These are phyloP conservation scores for Hylaeus anthracinus DNA, from an alignment of 1,140 invertebrate genomes.

Conservation along the genomic window DNA sequence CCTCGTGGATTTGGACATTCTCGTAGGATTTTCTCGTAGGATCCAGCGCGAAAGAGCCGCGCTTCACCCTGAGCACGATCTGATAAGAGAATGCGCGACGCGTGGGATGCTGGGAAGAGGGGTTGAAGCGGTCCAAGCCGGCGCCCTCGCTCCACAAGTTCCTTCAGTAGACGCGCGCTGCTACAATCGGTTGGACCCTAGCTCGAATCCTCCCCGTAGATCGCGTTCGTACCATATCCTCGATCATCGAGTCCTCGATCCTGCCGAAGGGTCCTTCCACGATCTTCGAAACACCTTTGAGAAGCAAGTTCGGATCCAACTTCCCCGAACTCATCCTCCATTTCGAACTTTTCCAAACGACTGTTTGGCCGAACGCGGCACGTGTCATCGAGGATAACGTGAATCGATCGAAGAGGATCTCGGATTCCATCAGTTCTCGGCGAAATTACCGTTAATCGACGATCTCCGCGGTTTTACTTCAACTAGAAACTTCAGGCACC, in stretches of 20 bases:
- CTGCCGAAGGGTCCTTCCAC: neutral
- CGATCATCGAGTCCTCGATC: neutral
- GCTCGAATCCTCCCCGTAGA: slow-evolving; percentile 30
- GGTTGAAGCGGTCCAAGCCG: slow-evolving; percentile 63
- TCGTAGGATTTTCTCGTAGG: neutral
- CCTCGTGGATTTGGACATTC: neutral
- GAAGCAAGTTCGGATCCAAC: too few relatives aligned
- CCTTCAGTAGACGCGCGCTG: slow-evolving; percentile 73
- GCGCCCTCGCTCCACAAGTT: slow-evolving; percentile 67
- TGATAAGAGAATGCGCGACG: slow-evolving; percentile 69
- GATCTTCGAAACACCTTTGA: too few relatives aligned
- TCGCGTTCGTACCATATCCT: neutral
- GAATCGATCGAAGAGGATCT: too few relatives aligned
- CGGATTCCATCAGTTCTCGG: too few relatives aligned
- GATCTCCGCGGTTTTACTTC: too few relatives aligned
- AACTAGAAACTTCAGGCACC: neutral
- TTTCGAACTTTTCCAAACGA: too few relatives aligned
- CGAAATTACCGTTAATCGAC: neutral
- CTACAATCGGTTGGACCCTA: slow-evolving; percentile 68
- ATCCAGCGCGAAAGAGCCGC: neutral
- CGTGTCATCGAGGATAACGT: too few relatives aligned
- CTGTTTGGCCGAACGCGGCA: too few relatives aligned
- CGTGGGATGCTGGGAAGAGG: slow-evolving; percentile 61
- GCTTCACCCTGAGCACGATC: neutral
- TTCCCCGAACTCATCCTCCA: too few relatives aligned